Base-by-base conservation (phyloP, 2,888 invertebrate species). In the Embidobia sp. region DNA sequence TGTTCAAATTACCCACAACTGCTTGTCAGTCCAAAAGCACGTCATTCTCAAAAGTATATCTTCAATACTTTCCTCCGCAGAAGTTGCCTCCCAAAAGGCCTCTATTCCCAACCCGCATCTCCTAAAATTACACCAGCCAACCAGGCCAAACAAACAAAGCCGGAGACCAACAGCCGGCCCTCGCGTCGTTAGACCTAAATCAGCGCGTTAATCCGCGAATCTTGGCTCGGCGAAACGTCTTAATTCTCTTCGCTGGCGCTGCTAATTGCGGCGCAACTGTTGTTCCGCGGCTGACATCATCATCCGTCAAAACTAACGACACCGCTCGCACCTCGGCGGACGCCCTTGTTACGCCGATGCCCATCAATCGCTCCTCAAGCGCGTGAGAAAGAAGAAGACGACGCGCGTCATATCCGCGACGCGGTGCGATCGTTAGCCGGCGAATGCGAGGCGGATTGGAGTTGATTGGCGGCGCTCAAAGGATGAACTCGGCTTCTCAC, bases 261-360 rank as follows among this genome's bases (percentile, higher is more conserved):
- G 18, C 40, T 51, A 44, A 51, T 64, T 64, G 42, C 22, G 49
- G 42, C 49, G 48, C 63, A 33, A 46, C 59, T 42, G 57, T 42
- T 31, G 42, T 33, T 31, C 22, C 22, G 42, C 53, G 3, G 19
- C 64, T n/a, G 40, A 49, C 67, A 67, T 67, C 67, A 55, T 55
- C 67, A 69, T 69, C 57, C 57, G 67, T 69, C 67, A 69, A 57
- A 69, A 33, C 42, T 69, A 57, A 57, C 49, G 67, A 69, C 57
- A 42, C 33, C 40, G 57, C 67, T 57, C 57, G 67, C 67, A 18
- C 57, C 40, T 55, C 22, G 35, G 48, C 53, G 7, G 22, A 26
- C 37, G 37, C 46, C 46, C 66, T 57, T 57, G 22, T 57, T 69
- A 48, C 49, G 57, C 35, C 40, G 49, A 63, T 16, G 51, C 15